Evolutionary conservation across 2,888 invertebrate genomes (phyloP).

Genomic region (Cartodere bifasciata): DNA sequence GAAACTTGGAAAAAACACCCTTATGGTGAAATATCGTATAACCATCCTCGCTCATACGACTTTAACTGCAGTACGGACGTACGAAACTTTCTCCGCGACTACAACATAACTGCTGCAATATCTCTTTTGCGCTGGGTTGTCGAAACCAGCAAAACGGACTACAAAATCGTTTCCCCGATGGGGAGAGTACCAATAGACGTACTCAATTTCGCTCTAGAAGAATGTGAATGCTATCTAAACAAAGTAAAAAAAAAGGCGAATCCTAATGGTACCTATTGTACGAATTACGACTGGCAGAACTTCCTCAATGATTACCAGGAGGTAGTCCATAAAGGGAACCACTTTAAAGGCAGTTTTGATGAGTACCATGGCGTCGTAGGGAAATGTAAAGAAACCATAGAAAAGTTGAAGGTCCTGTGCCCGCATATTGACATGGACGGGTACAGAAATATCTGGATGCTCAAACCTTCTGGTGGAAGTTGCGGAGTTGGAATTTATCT

Average conservation of each 20-base stretch:
- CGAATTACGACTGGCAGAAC: slow-evolving; percentile 51
- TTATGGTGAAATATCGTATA: too few relatives aligned
- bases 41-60: too few relatives aligned
- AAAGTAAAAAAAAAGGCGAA: slow-evolving; percentile 46
- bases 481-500: slow-evolving; percentile 75
- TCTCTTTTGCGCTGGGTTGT: slow-evolving; percentile 56
- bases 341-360: slow-evolving; percentile 32
- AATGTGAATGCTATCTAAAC: too few relatives aligned
- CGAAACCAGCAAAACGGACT: slow-evolving; percentile 17
- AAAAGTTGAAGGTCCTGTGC: slow-evolving; percentile 44
- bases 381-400: slow-evolving; percentile 43
- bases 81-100: too few relatives aligned
- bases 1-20: too few relatives aligned
- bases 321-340: slow-evolving; percentile 44
- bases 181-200: slow-evolving; percentile 44
- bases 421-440: slow-evolving; percentile 64
- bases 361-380: slow-evolving; percentile 26
- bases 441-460: slow-evolving; percentile 74
- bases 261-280: slow-evolving; percentile 53
- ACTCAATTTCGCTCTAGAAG: slow-evolving; percentile 56
- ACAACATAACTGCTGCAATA: slow-evolving; percentile 63
- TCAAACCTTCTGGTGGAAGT: slow-evolving; percentile 74
- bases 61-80: too few relatives aligned
- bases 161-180: slow-evolving; percentile 36
- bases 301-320: slow-evolving; percentile 54